A percentile compares a stretch with the other conserved stretches of the same genome.
These are phyloP conservation scores for Drymonia ruficornis DNA, from an alignment of 2,888 invertebrate species.

Conservation along the genomic window DNA sequence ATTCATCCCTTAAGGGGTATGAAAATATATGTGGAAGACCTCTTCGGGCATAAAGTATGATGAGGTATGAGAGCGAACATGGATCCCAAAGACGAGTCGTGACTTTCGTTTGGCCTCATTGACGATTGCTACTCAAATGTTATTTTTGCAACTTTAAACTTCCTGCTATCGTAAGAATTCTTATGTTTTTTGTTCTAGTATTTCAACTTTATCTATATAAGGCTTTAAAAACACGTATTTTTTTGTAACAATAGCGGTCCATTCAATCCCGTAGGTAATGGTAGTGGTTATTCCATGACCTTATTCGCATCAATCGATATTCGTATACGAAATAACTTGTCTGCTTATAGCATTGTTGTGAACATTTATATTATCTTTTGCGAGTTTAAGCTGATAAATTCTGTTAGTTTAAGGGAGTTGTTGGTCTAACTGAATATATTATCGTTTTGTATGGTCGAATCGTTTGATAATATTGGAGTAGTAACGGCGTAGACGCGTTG, in stretches of 20 bases:
- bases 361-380: slow-evolving; percentile 59
- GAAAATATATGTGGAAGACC: too few relatives aligned
- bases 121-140: background rate
- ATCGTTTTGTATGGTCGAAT: slow-evolving; percentile 58
- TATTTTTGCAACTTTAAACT: slow-evolving; percentile 46
- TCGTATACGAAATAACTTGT: slow-evolving; percentile 51
- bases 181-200: slow-evolving; percentile 50
- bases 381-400: slow-evolving; percentile 61
- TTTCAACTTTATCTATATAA: background rate
- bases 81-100: too few relatives aligned
- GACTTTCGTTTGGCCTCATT: too few relatives aligned
- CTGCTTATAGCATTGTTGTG: slow-evolving; percentile 65
- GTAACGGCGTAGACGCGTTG: slow-evolving; percentile 52
- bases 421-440: slow-evolving; percentile 62
- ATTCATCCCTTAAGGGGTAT: too few relatives aligned
- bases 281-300: too few relatives aligned
- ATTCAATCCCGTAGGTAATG: slow-evolving; percentile 4
- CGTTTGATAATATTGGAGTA: slow-evolving; percentile 59
- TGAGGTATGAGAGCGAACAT: too few relatives aligned
- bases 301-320: slow-evolving; percentile 6
- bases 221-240: background rate
- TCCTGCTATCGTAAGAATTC: too few relatives aligned
- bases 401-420: slow-evolving; percentile 58
- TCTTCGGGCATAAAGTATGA: too few relatives aligned
- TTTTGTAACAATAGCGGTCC: background rate